A percentile compares a stretch with the other conserved stretches of the same genome.
These are phyloP conservation scores for Calameuta filiformis DNA, from an alignment of 2,888 invertebrate species.

Conservation along the genomic window DNA sequence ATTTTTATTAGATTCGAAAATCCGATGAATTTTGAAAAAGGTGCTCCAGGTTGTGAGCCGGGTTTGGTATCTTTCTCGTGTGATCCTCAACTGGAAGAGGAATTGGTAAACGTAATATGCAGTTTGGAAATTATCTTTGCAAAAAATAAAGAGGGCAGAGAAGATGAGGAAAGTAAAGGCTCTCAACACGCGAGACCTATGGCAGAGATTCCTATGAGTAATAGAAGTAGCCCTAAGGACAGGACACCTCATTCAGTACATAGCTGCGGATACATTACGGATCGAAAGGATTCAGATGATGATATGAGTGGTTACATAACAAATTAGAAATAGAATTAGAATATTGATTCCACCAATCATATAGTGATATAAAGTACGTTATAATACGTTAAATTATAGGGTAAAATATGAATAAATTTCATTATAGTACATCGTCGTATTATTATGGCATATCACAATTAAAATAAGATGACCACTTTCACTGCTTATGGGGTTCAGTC, in stretches of 20 bases:
- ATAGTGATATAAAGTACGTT: neutral
- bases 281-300: slow-evolving; percentile 30
- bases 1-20: neutral
- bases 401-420: neutral
- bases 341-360: neutral
- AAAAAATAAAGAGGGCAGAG: slow-evolving; percentile 17
- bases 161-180: slow-evolving; percentile 14
- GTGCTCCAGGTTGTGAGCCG: slow-evolving; percentile 42
- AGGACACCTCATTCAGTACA: slow-evolving; percentile 33
- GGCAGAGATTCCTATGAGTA: slow-evolving; percentile 24
- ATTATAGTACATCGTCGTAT: neutral
- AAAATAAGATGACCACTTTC: neutral
- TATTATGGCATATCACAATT: neutral
- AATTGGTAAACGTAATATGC: slow-evolving; percentile 38
- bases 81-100: slow-evolving; percentile 40
- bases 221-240: slow-evolving; percentile 26
- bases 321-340: slow-evolving; percentile 17
- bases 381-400: neutral
- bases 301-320: slow-evolving; percentile 34
- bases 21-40: slow-evolving; percentile 18
- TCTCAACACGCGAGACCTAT: slow-evolving; percentile 3
- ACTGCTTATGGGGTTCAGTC: slow-evolving; percentile 40
- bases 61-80: slow-evolving; percentile 41
- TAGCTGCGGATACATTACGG: slow-evolving; percentile 33
- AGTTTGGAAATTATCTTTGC: slow-evolving; percentile 33